These are phyloP conservation scores for Perizoma affinitatum DNA, from an alignment of 2,888 invertebrate species.

Conservation along the genomic window DNA sequence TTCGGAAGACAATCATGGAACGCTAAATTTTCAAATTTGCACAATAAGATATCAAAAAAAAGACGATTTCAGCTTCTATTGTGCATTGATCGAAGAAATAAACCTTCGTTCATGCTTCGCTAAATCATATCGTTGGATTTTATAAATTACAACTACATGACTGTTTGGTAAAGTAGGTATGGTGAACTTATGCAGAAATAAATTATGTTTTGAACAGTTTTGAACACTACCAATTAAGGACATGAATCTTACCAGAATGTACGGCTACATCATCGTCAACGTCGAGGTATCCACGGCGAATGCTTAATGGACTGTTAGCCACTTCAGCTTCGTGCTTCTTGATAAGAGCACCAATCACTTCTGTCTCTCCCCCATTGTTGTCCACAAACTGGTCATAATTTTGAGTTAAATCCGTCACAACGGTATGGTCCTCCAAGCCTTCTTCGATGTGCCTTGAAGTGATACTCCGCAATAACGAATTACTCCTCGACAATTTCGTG, in stretches of 20 bases:
- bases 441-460: constrained; percentile 79
- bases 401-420: constrained; percentile 71
- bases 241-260: constrained; percentile 86
- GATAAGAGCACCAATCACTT: constrained; percentile 75
- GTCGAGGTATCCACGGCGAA: constrained; percentile 78
- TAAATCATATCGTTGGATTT: too few relatives aligned
- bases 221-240: constrained; percentile 10
- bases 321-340: constrained; percentile 74
- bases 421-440: constrained; percentile 66
- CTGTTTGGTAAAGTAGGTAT: constrained; percentile 40
- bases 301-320: constrained; percentile 75
- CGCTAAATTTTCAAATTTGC: constrained; percentile 44
- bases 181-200: constrained; percentile 36
- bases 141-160: too few relatives aligned
- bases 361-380: constrained; percentile 70
- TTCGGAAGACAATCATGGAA: constrained; percentile 42
- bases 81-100: too few relatives aligned
- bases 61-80: too few relatives aligned
- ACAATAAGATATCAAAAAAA: constrained; percentile 38
- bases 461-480: constrained; percentile 85
- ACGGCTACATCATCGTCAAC: constrained; percentile 88
- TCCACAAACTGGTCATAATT: constrained; percentile 72
- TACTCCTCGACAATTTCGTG: constrained; percentile 88
- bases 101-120: too few relatives aligned
- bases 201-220: constrained; percentile 38